A percentile compares a stretch with the other conserved stretches of the same genome.
Conservation (phyloP, 2,113 vertebrate genomes). For the Poicephalus gulielmi region DNA sequence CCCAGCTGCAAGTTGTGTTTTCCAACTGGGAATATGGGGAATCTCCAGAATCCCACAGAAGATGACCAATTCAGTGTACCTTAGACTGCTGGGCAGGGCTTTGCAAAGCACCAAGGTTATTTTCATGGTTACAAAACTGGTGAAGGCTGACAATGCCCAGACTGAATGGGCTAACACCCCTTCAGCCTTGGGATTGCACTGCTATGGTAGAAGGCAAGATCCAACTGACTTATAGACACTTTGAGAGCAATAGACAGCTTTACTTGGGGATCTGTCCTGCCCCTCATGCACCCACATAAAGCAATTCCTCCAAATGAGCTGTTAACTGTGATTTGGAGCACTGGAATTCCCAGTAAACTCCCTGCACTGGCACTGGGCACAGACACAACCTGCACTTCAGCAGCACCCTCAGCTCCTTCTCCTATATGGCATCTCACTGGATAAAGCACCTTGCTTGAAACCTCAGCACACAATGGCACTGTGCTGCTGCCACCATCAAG, state of each 20-base stretch:
- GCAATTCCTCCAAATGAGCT: background rate
- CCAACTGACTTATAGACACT: accelerated
- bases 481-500: background rate
- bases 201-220: background rate
- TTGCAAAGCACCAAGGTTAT: background rate
- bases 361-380: background rate
- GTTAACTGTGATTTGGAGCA: background rate
- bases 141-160: background rate
- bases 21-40: background rate
- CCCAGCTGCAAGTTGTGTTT: background rate
- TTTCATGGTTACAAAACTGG: background rate
- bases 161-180: background rate
- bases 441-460: background rate
- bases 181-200: background rate
- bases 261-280: background rate
- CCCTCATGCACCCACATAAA: background rate
- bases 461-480: accelerated
- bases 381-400: background rate
- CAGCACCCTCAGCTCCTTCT: background rate
- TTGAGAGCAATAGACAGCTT: background rate
- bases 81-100: background rate
- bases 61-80: background rate
- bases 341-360: background rate
- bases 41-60: background rate
- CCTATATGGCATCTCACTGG: accelerated